These are phyloP conservation scores for Achroia grisella DNA, from an alignment of 1,140 invertebrate species.

Conservation along the genomic window DNA sequence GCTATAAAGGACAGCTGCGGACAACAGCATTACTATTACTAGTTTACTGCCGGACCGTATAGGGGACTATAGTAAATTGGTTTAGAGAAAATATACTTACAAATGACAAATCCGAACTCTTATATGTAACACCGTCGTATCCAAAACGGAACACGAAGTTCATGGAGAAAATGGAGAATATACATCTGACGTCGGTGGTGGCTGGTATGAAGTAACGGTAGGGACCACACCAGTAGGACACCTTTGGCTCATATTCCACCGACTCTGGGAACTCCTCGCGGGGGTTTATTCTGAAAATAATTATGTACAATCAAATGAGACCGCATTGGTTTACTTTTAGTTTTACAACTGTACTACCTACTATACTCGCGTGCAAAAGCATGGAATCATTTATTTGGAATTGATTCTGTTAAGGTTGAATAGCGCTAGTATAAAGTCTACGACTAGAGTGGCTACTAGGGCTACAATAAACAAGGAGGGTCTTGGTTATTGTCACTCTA, in stretches of 20 bases:
- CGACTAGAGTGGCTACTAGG: too few species aligned
- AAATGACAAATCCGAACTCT: conserved; percentile 60
- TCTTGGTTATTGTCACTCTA: too few species aligned
- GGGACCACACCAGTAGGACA: conserved; percentile 62
- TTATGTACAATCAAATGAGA: not conserved
- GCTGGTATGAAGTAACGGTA: conserved; percentile 64
- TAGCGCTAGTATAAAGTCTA: too few species aligned
- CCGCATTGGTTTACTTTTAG: too few species aligned
- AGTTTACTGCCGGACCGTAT: not conserved
- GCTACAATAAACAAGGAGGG: too few species aligned
- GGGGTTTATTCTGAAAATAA: conserved; percentile 44
- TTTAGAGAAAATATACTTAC: conserved; percentile 32
- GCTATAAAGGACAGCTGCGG: too few species aligned
- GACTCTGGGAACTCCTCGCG: conserved; percentile 62
- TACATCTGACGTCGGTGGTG: conserved; percentile 57
- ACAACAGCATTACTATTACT: too few species aligned
- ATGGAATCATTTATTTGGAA: too few species aligned
- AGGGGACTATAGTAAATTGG: not conserved
- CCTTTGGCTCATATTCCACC: conserved; percentile 60
- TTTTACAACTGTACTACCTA: too few species aligned
- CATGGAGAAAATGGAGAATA: conserved; percentile 66
- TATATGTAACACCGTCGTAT: conserved; percentile 60
- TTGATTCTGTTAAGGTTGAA: too few species aligned
- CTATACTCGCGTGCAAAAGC: too few species aligned
- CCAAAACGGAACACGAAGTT: conserved; percentile 60